Conservation (phyloP, 2,113 vertebrate genomes). For the Bubo scandiacus region DNA sequence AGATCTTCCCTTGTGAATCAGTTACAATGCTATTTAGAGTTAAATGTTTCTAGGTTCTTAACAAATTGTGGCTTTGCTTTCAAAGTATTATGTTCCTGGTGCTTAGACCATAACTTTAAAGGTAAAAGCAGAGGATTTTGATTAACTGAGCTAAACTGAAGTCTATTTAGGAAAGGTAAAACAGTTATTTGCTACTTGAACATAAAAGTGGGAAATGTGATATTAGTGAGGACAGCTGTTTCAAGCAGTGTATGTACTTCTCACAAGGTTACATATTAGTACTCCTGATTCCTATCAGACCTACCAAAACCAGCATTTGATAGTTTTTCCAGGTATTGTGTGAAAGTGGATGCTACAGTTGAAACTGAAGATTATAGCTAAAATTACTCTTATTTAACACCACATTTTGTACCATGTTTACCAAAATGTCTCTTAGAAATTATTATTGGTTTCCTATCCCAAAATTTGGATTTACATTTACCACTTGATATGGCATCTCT, state of each 20-base stretch:
- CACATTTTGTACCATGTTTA: background rate
- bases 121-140: background rate
- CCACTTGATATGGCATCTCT: background rate
- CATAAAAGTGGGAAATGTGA: background rate
- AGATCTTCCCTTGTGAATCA: background rate
- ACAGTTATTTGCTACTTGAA: background rate
- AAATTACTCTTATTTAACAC: background rate
- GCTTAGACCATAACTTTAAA: background rate
- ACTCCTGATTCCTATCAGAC: background rate
- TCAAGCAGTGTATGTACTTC: background rate
- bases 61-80: background rate
- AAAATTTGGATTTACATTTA: background rate
- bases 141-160: background rate
- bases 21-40: background rate
- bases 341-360: background rate
- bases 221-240: background rate
- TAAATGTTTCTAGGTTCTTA: background rate
- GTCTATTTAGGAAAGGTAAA: background rate
- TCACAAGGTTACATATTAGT: background rate
- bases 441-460: background rate
- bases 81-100: background rate
- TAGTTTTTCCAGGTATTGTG: background rate
- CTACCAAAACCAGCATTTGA: background rate
- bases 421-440: background rate
- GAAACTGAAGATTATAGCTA: background rate